Evolutionary conservation across 92 coral and sea anemone genomes (phyloP).

Genomic region (Phenganax marumi): DNA sequence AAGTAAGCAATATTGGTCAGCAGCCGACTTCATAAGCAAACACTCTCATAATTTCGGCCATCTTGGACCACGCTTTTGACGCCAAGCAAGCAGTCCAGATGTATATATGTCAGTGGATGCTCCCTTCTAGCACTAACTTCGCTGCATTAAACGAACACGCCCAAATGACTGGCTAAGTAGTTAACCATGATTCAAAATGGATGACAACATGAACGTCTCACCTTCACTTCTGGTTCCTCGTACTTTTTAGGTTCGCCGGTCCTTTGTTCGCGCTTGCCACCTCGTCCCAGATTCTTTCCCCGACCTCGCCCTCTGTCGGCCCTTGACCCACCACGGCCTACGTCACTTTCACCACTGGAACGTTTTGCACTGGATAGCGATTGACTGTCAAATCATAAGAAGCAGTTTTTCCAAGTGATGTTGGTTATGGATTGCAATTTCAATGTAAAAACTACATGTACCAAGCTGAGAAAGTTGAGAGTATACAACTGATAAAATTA

Average conservation of each 20-base stretch:
- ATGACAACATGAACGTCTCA: constrained; percentile 37
- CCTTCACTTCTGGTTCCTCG: constrained; percentile 76
- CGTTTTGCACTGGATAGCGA: constrained; percentile 61
- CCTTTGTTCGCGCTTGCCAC: constrained; percentile 72
- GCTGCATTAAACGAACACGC: too few species aligned
- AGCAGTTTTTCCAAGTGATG: too few species aligned
- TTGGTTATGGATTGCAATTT: too few species aligned
- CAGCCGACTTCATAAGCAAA: too few species aligned
- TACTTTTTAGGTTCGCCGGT: constrained; percentile 74
- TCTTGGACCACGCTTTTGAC: too few species aligned
- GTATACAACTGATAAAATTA: background rate
- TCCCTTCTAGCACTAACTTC: too few species aligned
- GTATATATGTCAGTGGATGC: too few species aligned
- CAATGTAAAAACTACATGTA: background rate
- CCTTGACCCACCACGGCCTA: constrained; percentile 59
- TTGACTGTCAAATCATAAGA: constrained; percentile 26
- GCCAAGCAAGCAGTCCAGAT: too few species aligned
- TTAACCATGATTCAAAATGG: too few species aligned
- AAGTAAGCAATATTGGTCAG: too few species aligned
- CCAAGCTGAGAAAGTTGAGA: background rate
- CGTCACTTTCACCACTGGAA: constrained; percentile 17
- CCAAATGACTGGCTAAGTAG: too few species aligned
- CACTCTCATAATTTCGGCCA: too few species aligned
- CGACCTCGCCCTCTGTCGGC: constrained; percentile 83
- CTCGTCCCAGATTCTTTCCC: constrained; percentile 60